Evolutionary conservation across 1,140 invertebrate species (phyloP).

Genomic region (Aricia agestis): DNA sequence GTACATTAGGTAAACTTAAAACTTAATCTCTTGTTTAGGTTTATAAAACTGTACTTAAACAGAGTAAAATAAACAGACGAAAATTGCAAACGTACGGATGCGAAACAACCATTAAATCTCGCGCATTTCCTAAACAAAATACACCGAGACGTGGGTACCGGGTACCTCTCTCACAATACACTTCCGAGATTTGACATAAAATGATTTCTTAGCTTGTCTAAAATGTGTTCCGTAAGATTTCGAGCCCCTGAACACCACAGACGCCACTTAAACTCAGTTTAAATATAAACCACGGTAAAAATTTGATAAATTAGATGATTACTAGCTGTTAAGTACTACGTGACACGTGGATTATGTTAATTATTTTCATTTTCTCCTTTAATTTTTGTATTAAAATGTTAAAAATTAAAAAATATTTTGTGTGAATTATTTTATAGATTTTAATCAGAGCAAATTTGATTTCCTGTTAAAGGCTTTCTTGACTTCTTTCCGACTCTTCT

Average conservation of each 20-base stretch:
- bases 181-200: background rate
- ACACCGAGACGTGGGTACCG: background rate
- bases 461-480: no score
- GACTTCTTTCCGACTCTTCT: no score
- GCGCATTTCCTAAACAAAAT: background rate
- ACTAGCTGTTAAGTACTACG: no score
- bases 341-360: no score
- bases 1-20: no score
- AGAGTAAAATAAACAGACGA: background rate
- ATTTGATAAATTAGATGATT: no score
- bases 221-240: background rate
- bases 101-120: background rate
- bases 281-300: background rate
- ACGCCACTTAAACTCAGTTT: background rate
- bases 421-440: no score
- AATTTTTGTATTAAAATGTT: no score
- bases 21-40: no score
- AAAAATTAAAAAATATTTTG: no score
- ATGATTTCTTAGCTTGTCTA: slow-evolving; percentile 1
- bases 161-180: background rate
- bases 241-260: background rate
- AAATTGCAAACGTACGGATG: background rate
- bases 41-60: background rate
- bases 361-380: no score
- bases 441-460: no score